Evolutionary conservation across 37 sponge, comb jelly and placozoan genomes (phyloP), one percentile per base, ranked within the genome.

Genomic region (Hormiphora californensis): DNA sequence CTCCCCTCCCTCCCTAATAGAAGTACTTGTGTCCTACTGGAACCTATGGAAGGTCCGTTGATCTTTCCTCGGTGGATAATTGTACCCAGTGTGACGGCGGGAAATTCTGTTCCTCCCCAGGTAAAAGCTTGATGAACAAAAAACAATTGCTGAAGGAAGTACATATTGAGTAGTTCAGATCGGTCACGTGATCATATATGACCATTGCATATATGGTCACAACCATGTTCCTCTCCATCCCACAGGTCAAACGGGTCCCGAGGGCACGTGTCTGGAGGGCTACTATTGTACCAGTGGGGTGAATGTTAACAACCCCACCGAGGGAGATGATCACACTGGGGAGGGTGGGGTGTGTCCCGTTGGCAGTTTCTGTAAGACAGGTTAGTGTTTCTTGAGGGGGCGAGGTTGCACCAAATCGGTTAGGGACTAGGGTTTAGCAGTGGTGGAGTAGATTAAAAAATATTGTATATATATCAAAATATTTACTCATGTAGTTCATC

Each of bases 21-120:
- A 65, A 65, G 19, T 19, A 35, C 11, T 39, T 39, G 68, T 65
- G 68, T 65, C 68, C 68, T 9, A 39, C 68, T 27, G 68, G 68
- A 8, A 65, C 68, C 5, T 65, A 36, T 39, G 68, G 68, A 4
- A 39, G 25, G 21, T 8, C 68, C 7, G 39, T 65, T 4, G 39
- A 65, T 19, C 68, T 65, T 19, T 19, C 31, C 21, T 36, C 4
- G 31, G 68, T 25, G 12, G 68, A 65, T 65, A 15, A 65, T 15
- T 65, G 68, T 65, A 65, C 68, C 5, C 39, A 65, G 39, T 65
- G 68, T 32, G 15, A 36, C 2, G 68, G 39, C 1, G 68, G 68
- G 1, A 21, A 3, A 36, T 65, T 25, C 68, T 65, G 68, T 28
- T 7, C 27, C 11, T 65, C 68, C 7, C 68, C 68, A 36, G 68